Evolutionary conservation across 2,113 vertebrate genomes (phyloP).

Genomic region (Sylvia atricapilla): DNA sequence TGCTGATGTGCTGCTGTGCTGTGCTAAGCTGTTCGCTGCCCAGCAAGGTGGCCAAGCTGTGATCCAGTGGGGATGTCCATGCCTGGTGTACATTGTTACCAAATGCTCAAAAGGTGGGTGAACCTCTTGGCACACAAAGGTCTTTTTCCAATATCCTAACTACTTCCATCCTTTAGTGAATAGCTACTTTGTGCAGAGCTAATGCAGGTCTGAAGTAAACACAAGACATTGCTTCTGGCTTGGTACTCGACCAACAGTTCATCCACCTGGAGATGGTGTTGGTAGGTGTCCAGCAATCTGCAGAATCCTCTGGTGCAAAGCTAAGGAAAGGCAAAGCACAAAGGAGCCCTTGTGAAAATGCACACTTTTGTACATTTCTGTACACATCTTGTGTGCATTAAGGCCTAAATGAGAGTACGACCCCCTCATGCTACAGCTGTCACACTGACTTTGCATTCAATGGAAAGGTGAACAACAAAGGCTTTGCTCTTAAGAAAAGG

Average conservation of each 20-base stretch:
- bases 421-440: not conserved
- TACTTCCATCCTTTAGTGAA: not conserved
- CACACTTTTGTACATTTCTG: not conserved
- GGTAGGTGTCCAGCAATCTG: not conserved
- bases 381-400: not conserved
- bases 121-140: not conserved
- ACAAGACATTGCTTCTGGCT: not conserved
- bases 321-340: not conserved
- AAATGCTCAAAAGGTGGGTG: not conserved
- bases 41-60: fast-evolving
- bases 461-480: not conserved
- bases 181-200: not conserved
- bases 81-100: not conserved
- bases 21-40: not conserved
- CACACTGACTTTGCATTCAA: not conserved
- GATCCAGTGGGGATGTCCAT: fast-evolving
- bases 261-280: fast-evolving
- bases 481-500: not conserved
- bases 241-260: not conserved
- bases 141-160: not conserved
- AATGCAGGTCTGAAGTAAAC: not conserved
- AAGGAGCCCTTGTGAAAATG: not conserved
- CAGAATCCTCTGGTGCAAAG: not conserved
- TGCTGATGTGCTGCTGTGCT: not conserved
- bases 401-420: fast-evolving